Evolutionary conservation across 1,140 invertebrate species (phyloP).

Genomic region (Eurytemora carolleeae): DNA sequence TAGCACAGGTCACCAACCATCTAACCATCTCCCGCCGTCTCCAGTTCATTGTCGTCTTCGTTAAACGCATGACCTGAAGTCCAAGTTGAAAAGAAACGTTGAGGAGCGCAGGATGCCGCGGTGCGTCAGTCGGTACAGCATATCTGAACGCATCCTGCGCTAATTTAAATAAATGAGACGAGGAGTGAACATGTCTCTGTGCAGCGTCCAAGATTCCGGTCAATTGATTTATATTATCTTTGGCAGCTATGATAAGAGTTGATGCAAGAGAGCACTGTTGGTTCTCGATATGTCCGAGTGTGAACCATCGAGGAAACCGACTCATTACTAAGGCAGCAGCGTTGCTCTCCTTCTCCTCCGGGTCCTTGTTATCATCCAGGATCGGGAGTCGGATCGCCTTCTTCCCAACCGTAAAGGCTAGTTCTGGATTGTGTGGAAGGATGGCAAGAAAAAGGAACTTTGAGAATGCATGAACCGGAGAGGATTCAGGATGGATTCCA

Average conservation of each 20-base stretch:
- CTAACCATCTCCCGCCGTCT: constrained; percentile 58
- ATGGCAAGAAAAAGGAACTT: constrained; percentile 53
- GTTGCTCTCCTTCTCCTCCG: constrained; percentile 22
- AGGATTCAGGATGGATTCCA: constrained; percentile 47
- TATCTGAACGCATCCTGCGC: constrained; percentile 63
- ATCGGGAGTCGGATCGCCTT: constrained; percentile 44
- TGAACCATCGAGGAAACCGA: constrained; percentile 45
- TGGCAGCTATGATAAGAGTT: constrained; percentile 51
- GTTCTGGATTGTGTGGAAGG: constrained; percentile 42
- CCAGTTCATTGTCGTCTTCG: constrained; percentile 55
- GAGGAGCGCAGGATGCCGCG: constrained; percentile 34
- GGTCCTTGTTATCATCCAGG: constrained; percentile 48
- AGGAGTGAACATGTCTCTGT: constrained; percentile 55
- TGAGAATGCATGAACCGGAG: constrained; percentile 64
- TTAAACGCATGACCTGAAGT: constrained; percentile 62
- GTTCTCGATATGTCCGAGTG: constrained; percentile 50
- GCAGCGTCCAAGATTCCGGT: constrained; percentile 50
- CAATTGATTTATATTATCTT: constrained; percentile 43
- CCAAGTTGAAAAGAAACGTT: constrained; percentile 59
- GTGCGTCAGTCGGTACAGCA: constrained; percentile 42
- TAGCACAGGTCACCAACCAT: constrained; percentile 65
- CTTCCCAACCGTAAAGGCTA: constrained; percentile 45
- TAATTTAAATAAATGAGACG: constrained; percentile 57
- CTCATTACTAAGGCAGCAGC: constrained; percentile 31
- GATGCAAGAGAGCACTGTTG: constrained; percentile 58